A percentile compares a stretch with the other conserved stretches of the same genome.
Conservation (phyloP, 2,797 vertebrate genomes). For the Sebastes matsubarae region DNA sequence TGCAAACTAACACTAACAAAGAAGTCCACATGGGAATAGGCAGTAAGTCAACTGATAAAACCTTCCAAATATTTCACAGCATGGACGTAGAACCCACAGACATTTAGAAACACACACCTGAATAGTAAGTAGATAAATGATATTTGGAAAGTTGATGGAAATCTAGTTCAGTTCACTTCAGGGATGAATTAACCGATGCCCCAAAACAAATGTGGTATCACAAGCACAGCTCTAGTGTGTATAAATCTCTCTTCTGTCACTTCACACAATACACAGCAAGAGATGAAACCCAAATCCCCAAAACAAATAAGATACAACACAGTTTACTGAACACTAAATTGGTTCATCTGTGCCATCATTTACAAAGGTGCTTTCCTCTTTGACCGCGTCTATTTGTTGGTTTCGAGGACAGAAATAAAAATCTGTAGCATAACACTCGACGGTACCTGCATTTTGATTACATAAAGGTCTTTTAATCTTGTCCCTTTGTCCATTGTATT, state of each 20-base stretch:
- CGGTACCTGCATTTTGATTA: conserved; percentile 48
- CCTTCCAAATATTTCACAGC: conserved; percentile 44
- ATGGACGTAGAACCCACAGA: conserved; percentile 38
- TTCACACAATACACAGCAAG: conserved; percentile 45
- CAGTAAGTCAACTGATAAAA: conserved; percentile 19
- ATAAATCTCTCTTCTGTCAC: conserved; percentile 48
- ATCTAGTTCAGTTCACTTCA: conserved; percentile 25
- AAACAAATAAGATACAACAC: conserved; percentile 49
- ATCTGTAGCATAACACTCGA: conserved; percentile 25
- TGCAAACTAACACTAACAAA: conserved; percentile 19
- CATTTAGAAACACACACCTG: conserved; percentile 45
- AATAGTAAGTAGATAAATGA: conserved; percentile 39
- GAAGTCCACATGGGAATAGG: conserved; percentile 6
- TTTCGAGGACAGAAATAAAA: conserved; percentile 37
- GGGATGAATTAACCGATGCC: conserved; percentile 24
- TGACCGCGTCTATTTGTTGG: conserved; percentile 16
- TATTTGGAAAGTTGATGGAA: conserved; percentile 25
- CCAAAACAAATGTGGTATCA: conserved; percentile 36
- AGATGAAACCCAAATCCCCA: conserved; percentile 8
- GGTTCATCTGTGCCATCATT: conserved; percentile 66
- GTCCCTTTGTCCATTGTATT: conserved; percentile 47
- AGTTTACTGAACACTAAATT: conserved; percentile 44
- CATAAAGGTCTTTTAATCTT: conserved; percentile 39
- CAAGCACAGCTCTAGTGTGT: conserved; percentile 54
- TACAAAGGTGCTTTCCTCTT: conserved; percentile 64